phyloP scores from a whole-genome alignment of 2,113 vertebrate genomes.

The rat (Rattus norvegicus) region DNA sequence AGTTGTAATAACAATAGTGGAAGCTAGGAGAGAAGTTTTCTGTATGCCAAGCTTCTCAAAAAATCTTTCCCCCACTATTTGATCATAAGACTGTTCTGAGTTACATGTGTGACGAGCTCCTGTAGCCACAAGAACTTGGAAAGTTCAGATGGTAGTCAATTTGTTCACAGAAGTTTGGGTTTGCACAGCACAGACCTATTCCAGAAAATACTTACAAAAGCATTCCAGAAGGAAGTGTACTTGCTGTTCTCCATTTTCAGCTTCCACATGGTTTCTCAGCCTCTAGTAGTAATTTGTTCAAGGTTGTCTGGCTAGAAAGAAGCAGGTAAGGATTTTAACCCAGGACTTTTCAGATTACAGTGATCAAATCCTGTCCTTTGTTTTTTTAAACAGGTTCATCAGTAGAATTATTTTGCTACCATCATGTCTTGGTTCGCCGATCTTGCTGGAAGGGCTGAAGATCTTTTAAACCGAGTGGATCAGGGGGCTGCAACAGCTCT shows the following conservation, averaged over 20 bases:
- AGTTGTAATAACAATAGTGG: neutral
- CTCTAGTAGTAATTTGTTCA: neutral
- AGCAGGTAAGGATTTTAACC: neutral
- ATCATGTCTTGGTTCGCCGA: slow-evolving; percentile 97
- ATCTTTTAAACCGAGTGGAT: slow-evolving; percentile 97
- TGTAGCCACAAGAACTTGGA: neutral
- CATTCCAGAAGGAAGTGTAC: neutral
- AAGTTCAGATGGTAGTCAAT: neutral
- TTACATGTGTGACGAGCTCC: neutral
- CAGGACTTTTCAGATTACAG: neutral
- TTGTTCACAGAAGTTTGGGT: neutral
- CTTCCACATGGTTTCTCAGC: neutral
- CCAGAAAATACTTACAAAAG: neutral
- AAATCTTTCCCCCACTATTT: neutral
- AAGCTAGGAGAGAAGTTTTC: neutral
- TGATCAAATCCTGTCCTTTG: neutral
- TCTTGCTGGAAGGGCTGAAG: slow-evolving; percentile 95
- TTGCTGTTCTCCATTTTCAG: neutral
- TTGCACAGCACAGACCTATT: neutral
- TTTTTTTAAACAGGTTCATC: slow-evolving; percentile 47
- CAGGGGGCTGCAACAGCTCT: slow-evolving; percentile 96
- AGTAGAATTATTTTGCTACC: slow-evolving; percentile 45
- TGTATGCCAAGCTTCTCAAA: neutral
- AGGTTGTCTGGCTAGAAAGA: neutral
- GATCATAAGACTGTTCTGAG: slow-evolving; percentile 10